Evolutionary conservation across 2,113 vertebrate species (phyloP).

Genomic region (Ornithorhynchus anatinus): DNA sequence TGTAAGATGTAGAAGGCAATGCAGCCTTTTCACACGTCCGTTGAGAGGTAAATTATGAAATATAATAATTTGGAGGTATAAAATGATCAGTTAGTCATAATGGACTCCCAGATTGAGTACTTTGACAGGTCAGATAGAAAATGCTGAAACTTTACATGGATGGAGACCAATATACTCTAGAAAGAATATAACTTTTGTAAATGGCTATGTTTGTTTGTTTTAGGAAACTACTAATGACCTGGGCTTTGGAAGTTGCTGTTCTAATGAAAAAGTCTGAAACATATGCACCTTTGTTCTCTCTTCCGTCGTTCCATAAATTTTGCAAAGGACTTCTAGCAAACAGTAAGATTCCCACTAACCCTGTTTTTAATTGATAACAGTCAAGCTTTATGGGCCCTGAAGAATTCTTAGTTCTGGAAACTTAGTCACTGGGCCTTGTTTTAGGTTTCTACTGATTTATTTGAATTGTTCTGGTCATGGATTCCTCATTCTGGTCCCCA

Average conservation of each 20-base stretch:
- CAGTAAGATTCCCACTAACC: conserved; percentile 79
- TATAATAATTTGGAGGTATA: no score
- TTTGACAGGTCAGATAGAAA: no score
- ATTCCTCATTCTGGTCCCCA: no score
- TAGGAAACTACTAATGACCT: conserved; percentile 92
- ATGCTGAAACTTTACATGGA: no score
- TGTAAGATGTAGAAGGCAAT: no score
- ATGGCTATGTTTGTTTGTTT: no score
- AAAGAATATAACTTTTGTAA: no score
- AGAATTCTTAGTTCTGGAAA: background rate
- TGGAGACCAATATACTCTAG: no score
- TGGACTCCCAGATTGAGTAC: no score
- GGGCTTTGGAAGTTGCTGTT: conserved; percentile 92
- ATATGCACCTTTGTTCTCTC: conserved; percentile 91
- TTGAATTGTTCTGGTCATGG: background rate
- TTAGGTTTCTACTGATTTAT: background rate
- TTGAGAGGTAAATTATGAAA: no score
- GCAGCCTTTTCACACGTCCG: no score
- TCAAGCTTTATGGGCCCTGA: background rate
- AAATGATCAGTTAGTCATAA: no score
- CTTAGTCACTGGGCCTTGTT: background rate
- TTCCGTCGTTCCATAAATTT: conserved; percentile 94
- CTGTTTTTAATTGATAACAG: conserved; percentile 7
- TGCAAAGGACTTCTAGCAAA: conserved; percentile 94
- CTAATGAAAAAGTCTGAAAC: conserved; percentile 97